A percentile compares a stretch with the other conserved stretches of the same genome.
Conservation (phyloP, 2,888 invertebrate species). For the Drosophila suboccidentalis region DNA sequence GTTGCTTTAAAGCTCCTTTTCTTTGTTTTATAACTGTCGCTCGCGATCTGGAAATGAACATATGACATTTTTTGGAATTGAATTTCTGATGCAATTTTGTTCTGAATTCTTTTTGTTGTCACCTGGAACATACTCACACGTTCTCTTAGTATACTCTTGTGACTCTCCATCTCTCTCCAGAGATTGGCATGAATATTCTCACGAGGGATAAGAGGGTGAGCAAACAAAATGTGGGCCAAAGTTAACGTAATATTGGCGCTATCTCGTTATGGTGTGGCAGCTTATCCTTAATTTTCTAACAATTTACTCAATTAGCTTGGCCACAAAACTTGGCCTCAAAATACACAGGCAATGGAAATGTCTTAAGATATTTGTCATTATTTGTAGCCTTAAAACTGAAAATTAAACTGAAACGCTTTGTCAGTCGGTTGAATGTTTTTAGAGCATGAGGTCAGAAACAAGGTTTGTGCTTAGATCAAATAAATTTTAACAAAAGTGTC, state of each 20-base stretch:
- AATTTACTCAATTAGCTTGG: slow-evolving; percentile 69
- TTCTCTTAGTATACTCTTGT: background rate
- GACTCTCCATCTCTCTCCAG: background rate
- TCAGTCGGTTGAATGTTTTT: slow-evolving; percentile 13
- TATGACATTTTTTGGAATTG: too few species aligned
- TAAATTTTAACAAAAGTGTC: slow-evolving; percentile 72
- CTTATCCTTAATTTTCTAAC: slow-evolving; percentile 48
- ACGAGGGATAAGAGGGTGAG: background rate
- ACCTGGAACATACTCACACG: too few species aligned
- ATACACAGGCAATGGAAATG: slow-evolving; percentile 13
- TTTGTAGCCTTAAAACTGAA: slow-evolving; percentile 60
- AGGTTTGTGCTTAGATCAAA: slow-evolving; percentile 52
- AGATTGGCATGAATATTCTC: background rate
- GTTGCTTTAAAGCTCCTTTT: too few species aligned
- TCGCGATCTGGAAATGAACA: too few species aligned
- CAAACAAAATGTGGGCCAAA: background rate
- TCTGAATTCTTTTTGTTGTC: too few species aligned
- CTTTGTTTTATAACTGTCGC: too few species aligned
- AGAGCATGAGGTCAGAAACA: slow-evolving; percentile 7
- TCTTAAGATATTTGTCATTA: slow-evolving; percentile 61
- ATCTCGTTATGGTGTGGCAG: slow-evolving; percentile 21
- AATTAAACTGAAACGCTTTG: slow-evolving; percentile 42
- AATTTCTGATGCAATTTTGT: too few species aligned
- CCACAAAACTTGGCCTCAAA: slow-evolving; percentile 50
- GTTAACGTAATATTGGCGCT: background rate